Evolutionary conservation across 2,113 vertebrate genomes (phyloP).

Genomic region (Ovis aries): ARS-UI_Ramb_v3.0 NC_056073.1:41841001-41841500

Average conservation of each 20-base stretch:
- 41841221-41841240: neutral
- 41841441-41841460: neutral
- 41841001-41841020: neutral
- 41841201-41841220: neutral
- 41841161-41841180: neutral
- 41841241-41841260: neutral
- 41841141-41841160: neutral
- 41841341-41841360: neutral
- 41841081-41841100: neutral
- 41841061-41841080: neutral
- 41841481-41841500: neutral
- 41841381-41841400: neutral
- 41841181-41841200: neutral
- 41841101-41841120: neutral
- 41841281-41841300: neutral
- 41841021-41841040: neutral
- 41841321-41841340: neutral
- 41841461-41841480: neutral
- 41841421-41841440: neutral
- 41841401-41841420: neutral
- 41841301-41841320: neutral
- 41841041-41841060: neutral
- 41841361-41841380: neutral
- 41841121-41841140: neutral
- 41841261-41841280: neutral